These are phyloP conservation scores for Amyelois transitella DNA, from an alignment of 1,140 invertebrate genomes.

Conservation along the genomic window DNA sequence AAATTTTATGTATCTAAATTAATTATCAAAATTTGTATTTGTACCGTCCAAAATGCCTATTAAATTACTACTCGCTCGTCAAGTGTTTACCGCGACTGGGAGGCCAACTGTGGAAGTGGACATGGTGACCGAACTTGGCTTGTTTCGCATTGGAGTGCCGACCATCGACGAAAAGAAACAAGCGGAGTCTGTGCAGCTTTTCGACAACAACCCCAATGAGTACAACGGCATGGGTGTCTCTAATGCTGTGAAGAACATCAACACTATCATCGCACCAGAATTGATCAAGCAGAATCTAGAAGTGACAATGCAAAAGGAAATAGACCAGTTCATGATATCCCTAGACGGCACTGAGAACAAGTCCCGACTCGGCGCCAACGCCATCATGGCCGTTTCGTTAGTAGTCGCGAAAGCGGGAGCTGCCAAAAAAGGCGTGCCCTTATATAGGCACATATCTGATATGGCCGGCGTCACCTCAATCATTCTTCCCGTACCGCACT, in stretches of 20 bases:
- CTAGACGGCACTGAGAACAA: constrained; percentile 98
- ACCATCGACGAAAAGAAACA: constrained; percentile 95
- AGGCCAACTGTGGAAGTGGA: constrained; percentile 98
- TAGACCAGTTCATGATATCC: constrained; percentile 94
- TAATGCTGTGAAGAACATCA: constrained; percentile 94
- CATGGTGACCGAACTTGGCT: constrained; percentile 84
- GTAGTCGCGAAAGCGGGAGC: constrained; percentile 97
- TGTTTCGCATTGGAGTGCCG: constrained; percentile 96
- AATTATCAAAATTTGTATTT: constrained; percentile 6
- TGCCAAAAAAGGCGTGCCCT: constrained; percentile 90
- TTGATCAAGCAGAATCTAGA: constrained; percentile 87
- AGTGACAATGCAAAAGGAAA: constrained; percentile 90
- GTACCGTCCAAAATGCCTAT: constrained; percentile 78
- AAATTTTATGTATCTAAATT: background rate
- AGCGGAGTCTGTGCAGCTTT: constrained; percentile 94
- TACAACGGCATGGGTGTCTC: constrained; percentile 95
- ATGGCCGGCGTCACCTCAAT: constrained; percentile 92
- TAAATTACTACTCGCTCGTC: constrained; percentile 90
- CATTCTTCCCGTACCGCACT: constrained; percentile 95
- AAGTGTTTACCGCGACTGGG: constrained; percentile 97
- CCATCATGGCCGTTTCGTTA: constrained; percentile 95
- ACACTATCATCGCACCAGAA: constrained; percentile 89
- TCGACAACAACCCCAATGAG: constrained; percentile 89
- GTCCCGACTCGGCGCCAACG: constrained; percentile 94
- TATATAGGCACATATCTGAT: constrained; percentile 92